Conservation (phyloP, 2,113 vertebrate species). For the Microcebus lehilahytsara region DNA sequence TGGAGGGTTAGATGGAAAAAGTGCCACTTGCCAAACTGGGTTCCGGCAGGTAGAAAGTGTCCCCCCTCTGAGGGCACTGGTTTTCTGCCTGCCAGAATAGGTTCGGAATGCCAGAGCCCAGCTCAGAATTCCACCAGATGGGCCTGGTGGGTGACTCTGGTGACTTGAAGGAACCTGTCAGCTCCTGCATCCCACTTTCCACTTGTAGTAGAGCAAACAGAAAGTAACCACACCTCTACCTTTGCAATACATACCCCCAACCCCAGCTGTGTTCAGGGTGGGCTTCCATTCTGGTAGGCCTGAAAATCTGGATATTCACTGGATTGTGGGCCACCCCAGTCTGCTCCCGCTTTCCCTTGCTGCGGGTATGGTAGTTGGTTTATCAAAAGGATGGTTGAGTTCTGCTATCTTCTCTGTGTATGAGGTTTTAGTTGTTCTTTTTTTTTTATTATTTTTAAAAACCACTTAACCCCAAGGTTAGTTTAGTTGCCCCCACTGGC, state of each 20-base stretch:
- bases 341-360: not conserved
- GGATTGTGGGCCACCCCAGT: no score
- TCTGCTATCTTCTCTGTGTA: not conserved
- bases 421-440: not conserved
- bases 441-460: conserved; percentile 10
- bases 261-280: not conserved
- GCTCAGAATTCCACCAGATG: not conserved
- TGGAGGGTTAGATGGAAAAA: conserved; percentile 17
- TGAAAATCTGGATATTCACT: not conserved
- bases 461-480: conserved; percentile 16
- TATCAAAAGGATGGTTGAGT: not conserved
- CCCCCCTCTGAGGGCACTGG: not conserved
- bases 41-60: not conserved
- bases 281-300: not conserved
- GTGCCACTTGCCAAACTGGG: not conserved
- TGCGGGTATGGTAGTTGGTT: not conserved
- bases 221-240: not conserved
- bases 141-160: no score
- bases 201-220: not conserved
- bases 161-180: not conserved
- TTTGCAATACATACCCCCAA: not conserved
- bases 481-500: not conserved
- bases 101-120: not conserved
- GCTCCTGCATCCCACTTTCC: not conserved
- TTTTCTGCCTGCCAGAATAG: not conserved